Evolutionary conservation across 2,888 invertebrate species (phyloP).

Genomic region (Erynnis tages): DNA sequence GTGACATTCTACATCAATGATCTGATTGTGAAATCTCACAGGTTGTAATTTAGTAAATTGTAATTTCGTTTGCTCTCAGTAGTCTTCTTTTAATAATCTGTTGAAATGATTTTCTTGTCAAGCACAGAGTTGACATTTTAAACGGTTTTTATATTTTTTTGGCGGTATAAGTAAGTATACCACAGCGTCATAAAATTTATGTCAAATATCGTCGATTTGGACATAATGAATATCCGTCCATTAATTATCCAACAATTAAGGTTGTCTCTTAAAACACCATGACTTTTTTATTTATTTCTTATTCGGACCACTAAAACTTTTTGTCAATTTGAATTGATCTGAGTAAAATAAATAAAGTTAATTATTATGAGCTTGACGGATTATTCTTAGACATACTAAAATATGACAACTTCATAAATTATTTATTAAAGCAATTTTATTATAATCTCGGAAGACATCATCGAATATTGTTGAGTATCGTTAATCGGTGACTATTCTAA

Average conservation of each 20-base stretch:
- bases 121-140: too few relatives aligned
- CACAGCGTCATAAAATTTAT: too few relatives aligned
- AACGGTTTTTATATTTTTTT: too few relatives aligned
- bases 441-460: conserved; percentile 3
- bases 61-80: too few relatives aligned
- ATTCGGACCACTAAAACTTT: conserved; percentile 8
- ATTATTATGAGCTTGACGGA: not conserved
- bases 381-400: not conserved
- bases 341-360: conserved; percentile 2
- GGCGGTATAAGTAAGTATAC: too few relatives aligned
- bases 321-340: conserved; percentile 7
- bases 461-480: not conserved
- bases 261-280: too few relatives aligned
- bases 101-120: too few relatives aligned
- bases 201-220: conserved; percentile 1
- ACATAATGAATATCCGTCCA: conserved; percentile 30
- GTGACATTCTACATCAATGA: not conserved
- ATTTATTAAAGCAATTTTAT: too few relatives aligned
- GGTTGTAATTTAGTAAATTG: conserved; percentile 13
- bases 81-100: too few relatives aligned
- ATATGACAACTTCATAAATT: not conserved
- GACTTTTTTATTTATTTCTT: conserved; percentile 8
- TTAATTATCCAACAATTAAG: conserved; percentile 21
- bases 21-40: conserved; percentile 16
- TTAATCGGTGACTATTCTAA: conserved; percentile 27